phyloP scores from a whole-genome alignment of 2,797 vertebrate species.

The Lacerta agilis region DNA sequence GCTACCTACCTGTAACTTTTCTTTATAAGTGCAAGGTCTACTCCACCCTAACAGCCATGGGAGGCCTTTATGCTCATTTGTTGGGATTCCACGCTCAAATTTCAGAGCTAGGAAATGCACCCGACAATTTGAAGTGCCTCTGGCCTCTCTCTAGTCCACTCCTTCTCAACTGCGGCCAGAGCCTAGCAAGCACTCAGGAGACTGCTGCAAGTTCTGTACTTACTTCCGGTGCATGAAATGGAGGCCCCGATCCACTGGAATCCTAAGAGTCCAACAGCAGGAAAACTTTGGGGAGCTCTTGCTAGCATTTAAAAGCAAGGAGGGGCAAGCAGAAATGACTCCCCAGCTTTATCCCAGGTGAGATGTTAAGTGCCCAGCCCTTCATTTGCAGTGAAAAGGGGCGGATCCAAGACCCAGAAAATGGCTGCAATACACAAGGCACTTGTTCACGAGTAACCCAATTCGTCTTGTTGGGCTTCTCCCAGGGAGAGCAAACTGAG shows the following conservation, averaged over 20 bases:
- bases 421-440: too few relatives aligned
- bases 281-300: neutral
- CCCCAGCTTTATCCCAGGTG: neutral
- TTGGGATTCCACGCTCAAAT: neutral
- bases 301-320: neutral
- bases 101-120: neutral
- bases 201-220: neutral
- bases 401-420: neutral
- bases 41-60: neutral
- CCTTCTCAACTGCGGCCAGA: neutral
- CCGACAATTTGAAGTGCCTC: neutral
- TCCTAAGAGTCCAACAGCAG: neutral
- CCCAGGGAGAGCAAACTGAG: too few relatives aligned
- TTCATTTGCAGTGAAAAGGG: neutral
- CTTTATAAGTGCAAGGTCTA: neutral
- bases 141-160: neutral
- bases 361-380: neutral
- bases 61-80: neutral
- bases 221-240: neutral
- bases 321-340: neutral
- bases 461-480: too few relatives aligned
- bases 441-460: too few relatives aligned
- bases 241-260: neutral
- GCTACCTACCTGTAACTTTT: too few relatives aligned
- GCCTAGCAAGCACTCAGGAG: neutral